Conservation (phyloP, 2,797 vertebrate species). For the Eulemur albifrons region DNA sequence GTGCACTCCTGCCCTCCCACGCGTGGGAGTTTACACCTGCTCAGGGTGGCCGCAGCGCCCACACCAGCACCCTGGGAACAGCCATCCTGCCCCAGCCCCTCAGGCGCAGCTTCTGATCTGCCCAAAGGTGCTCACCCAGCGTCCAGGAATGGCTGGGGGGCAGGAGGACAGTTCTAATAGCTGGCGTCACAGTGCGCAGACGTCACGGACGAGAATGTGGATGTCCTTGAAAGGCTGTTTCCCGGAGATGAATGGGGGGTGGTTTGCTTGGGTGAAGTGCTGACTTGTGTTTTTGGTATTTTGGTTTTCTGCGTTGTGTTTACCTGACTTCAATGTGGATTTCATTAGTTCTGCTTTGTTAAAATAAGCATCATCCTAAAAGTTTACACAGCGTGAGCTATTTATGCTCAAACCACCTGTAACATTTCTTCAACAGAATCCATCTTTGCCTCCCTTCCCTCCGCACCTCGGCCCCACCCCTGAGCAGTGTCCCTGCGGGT, state of each 20-base stretch:
- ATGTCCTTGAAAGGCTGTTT: neutral
- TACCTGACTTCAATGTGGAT: neutral
- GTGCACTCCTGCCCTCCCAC: neutral
- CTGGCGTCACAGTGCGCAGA: neutral
- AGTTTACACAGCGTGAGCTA: neutral
- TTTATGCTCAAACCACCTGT: neutral
- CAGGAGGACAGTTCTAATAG: neutral
- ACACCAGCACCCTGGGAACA: neutral
- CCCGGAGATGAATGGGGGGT: neutral
- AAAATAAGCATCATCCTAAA: neutral
- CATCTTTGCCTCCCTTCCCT: neutral
- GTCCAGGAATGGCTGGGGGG: neutral
- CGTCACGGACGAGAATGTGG: fast-evolving
- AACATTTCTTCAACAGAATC: neutral
- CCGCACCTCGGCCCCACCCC: no score
- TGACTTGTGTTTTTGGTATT: neutral
- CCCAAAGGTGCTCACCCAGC: neutral
- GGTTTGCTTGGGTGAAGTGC: neutral
- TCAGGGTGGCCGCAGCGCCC: neutral
- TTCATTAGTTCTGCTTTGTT: neutral
- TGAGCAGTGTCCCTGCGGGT: neutral
- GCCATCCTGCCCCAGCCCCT: no score
- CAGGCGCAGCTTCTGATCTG: neutral
- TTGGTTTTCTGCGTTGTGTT: neutral
- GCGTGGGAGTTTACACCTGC: neutral